Conservation (phyloP, 92 coral and sea anemone genomes). For the Siderastrea radians region DNA sequence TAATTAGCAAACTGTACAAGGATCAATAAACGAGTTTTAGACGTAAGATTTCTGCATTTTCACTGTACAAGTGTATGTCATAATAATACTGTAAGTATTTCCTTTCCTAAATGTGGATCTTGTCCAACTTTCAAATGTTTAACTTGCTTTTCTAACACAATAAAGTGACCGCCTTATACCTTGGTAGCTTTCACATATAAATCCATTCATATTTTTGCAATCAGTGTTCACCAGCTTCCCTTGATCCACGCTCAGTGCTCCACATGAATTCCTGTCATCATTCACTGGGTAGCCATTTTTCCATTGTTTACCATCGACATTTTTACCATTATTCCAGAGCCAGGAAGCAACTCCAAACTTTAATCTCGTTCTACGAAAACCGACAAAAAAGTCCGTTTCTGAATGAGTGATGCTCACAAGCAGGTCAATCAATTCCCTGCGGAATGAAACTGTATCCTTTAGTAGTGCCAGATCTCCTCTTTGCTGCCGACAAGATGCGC, state of each 20-base stretch:
- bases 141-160: too few species aligned
- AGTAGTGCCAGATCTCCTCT: conserved; percentile 64
- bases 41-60: too few species aligned
- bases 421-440: background rate
- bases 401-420: conserved; percentile 31
- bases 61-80: too few species aligned
- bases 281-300: conserved; percentile 51
- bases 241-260: conserved; percentile 27
- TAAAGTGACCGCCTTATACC: background rate
- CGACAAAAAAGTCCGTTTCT: conserved; percentile 54
- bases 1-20: too few species aligned
- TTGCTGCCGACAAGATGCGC: conserved; percentile 52
- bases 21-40: too few species aligned
- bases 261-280: conserved; percentile 30
- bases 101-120: too few species aligned
- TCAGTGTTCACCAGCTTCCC: conserved; percentile 21
- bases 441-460: conserved; percentile 13
- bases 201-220: conserved; percentile 55
- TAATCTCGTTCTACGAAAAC: conserved; percentile 25
- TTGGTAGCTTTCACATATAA: conserved; percentile 54
- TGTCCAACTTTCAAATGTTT: too few species aligned
- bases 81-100: too few species aligned
- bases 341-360: conserved; percentile 6
- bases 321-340: conserved; percentile 54
- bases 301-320: conserved; percentile 30